phyloP scores from a whole-genome alignment of 1,140 invertebrate genomes.

The Nephotettix cincticeps region DNA sequence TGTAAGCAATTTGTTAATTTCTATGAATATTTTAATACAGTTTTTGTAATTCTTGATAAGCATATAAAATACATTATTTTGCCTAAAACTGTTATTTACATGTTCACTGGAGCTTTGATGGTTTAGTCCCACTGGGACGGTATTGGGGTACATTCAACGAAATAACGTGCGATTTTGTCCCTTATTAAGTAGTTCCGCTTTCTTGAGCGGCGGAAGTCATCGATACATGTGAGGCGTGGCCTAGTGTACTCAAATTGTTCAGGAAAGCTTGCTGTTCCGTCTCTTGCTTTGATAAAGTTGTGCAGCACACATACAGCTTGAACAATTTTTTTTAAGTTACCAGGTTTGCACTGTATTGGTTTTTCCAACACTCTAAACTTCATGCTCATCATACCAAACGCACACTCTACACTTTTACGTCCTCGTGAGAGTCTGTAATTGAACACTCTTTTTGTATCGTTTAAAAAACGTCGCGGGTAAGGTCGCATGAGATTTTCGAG shows the following conservation, averaged over 20 bases:
- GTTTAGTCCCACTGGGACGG: background rate
- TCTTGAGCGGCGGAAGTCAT: slow-evolving; percentile 2
- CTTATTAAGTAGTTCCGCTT: background rate
- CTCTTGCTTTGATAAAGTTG: slow-evolving; percentile 35
- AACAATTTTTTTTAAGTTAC: slow-evolving; percentile 29
- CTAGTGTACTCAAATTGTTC: background rate
- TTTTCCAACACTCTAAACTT: slow-evolving; percentile 29
- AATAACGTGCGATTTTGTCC: background rate
- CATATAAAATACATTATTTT: no score
- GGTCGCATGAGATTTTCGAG: slow-evolving; percentile 41
- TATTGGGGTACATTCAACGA: no score
- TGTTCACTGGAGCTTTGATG: background rate
- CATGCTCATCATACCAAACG: slow-evolving; percentile 45
- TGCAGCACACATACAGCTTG: slow-evolving; percentile 34
- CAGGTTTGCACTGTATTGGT: slow-evolving; percentile 23
- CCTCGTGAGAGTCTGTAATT: slow-evolving; percentile 47
- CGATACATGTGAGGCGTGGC: slow-evolving; percentile 9
- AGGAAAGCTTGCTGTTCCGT: background rate
- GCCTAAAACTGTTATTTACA: background rate
- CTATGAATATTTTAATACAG: background rate
- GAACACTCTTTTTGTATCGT: slow-evolving; percentile 40
- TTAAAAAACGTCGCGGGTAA: slow-evolving; percentile 38
- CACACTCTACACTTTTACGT: slow-evolving; percentile 48
- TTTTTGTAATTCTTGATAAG: background rate
- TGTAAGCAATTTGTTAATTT: background rate